Evolutionary conservation across 2,888 invertebrate species (phyloP).

Genomic region (Hetaerina titia): DNA sequence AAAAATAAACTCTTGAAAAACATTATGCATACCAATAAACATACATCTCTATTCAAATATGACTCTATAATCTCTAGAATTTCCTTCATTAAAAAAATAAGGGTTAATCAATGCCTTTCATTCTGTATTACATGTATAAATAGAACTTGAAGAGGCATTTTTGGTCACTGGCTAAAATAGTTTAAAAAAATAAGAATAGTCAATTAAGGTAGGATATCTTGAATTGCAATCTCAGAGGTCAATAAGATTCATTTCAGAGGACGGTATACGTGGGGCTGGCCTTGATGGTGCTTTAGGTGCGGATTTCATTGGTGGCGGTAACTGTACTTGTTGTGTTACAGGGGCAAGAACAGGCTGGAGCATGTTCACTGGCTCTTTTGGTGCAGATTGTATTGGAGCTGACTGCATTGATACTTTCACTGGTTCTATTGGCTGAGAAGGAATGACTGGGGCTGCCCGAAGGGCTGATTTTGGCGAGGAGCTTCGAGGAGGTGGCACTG

Average conservation of each 20-base stretch:
- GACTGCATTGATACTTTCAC: neutral
- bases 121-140: neutral
- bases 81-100: neutral
- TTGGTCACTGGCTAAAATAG: neutral
- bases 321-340: neutral
- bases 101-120: neutral
- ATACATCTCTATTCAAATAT: neutral
- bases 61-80: neutral
- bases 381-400: neutral
- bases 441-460: neutral
- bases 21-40: neutral
- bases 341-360: neutral
- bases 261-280: neutral
- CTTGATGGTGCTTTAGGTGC: neutral
- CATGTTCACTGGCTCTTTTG: neutral
- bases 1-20: neutral
- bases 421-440: neutral
- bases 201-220: neutral
- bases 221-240: neutral
- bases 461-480: neutral
- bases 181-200: neutral
- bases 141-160: neutral
- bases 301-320: neutral
- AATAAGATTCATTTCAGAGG: slow-evolving; percentile 47
- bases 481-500: slow-evolving; percentile 17